A percentile compares a stretch with the other conserved stretches of the same genome.
Evolutionary conservation across 2,888 invertebrate genomes (phyloP).

Genomic region (Drepana falcataria): DNA sequence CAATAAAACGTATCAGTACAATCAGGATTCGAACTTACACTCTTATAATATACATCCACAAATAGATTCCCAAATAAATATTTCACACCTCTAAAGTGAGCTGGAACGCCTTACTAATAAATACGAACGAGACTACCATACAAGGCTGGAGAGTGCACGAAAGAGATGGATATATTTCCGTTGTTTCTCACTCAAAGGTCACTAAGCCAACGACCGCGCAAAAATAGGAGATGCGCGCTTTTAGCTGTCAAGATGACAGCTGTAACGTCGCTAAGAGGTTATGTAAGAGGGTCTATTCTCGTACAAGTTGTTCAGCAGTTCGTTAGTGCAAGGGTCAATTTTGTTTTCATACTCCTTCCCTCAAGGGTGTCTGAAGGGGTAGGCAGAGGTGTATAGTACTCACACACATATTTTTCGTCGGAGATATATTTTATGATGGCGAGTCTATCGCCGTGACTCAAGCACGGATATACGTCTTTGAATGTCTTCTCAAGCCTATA

Average conservation of each 20-base stretch:
- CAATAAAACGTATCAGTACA: too few relatives aligned
- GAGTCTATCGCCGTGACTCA: too few relatives aligned
- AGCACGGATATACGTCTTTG: too few relatives aligned
- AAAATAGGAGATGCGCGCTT: slow-evolving; percentile 30
- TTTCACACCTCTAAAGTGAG: neutral
- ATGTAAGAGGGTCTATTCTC: neutral
- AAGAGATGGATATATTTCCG: slow-evolving; percentile 12
- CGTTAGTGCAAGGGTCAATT: too few relatives aligned
- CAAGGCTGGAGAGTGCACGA: slow-evolving; percentile 7
- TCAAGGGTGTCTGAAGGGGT: too few relatives aligned
- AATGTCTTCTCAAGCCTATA: too few relatives aligned
- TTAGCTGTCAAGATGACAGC: slow-evolving; percentile 15
- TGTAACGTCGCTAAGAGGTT: slow-evolving; percentile 1
- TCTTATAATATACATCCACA: neutral
- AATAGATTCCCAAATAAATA: neutral
- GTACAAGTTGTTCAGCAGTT: neutral
- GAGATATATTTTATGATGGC: too few relatives aligned
- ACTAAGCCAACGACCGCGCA: slow-evolving; percentile 48
- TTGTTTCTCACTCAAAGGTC: slow-evolving; percentile 32
- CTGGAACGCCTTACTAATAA: slow-evolving; percentile 28
- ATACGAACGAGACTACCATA: slow-evolving; percentile 25
- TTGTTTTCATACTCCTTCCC: too few relatives aligned
- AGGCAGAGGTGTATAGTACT: too few relatives aligned
- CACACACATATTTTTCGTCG: too few relatives aligned
- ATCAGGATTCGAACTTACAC: too few relatives aligned